Evolutionary conservation across 2,113 vertebrate species (phyloP).

Genomic region (Polypterus bichir): DNA sequence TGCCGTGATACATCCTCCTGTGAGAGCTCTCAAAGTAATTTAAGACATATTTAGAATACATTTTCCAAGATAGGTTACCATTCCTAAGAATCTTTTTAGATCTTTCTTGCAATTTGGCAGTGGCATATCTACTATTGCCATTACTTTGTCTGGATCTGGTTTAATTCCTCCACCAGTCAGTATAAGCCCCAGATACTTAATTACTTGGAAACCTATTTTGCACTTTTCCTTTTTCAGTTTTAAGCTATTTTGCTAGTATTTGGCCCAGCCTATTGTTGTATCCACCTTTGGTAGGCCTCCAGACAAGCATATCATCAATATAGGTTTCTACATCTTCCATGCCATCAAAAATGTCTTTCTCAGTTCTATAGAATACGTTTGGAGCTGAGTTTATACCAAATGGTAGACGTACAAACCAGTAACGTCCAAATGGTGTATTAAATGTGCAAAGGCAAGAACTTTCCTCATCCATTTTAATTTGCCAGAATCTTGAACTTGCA

Average conservation of each 20-base stretch:
- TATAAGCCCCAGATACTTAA: conserved; percentile 8
- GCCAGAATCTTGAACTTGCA: conserved; percentile 20
- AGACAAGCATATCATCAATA: conserved; percentile 11
- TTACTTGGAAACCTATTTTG: conserved; percentile 8
- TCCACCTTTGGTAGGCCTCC: conserved; percentile 4
- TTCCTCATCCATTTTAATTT: conserved; percentile 16
- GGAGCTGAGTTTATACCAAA: conserved; percentile 7
- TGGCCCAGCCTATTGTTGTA: conserved; percentile 11
- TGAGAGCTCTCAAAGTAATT: not conserved
- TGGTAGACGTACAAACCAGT: conserved; percentile 2
- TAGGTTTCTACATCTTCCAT: conserved; percentile 16
- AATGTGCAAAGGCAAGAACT: conserved; percentile 15
- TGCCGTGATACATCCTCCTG: not conserved
- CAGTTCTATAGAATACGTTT: not conserved
- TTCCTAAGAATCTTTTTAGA: not conserved
- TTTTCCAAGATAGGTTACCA: conserved; percentile 8
- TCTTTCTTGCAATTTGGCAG: conserved; percentile 10
- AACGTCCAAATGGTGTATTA: conserved; percentile 14
- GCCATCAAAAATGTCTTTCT: conserved; percentile 12
- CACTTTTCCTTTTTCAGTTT: conserved; percentile 15
- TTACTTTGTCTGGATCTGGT: conserved; percentile 5
- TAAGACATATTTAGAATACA: conserved; percentile 8
- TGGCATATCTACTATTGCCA: conserved; percentile 5
- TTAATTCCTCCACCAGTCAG: conserved; percentile 3
- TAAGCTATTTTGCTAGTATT: conserved; percentile 7